These are phyloP conservation scores for Zaprionus obscuricornis DNA, from an alignment of 2,888 invertebrate genomes.

Conservation along the genomic window DNA sequence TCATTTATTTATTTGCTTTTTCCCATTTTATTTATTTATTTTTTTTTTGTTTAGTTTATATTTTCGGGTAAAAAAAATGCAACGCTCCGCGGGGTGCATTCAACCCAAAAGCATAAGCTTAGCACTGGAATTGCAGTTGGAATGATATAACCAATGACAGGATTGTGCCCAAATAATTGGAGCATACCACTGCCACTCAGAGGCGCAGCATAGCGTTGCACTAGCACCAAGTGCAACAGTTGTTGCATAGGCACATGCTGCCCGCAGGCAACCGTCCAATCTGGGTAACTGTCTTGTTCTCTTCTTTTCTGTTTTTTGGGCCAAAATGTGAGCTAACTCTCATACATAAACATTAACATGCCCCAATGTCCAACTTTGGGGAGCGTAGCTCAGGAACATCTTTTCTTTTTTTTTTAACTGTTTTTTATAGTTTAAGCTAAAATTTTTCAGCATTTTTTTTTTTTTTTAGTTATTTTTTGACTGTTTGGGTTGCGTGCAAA, in stretches of 20 bases:
- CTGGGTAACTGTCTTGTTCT: conserved; percentile 59
- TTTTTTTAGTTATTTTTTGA: conserved; percentile 43
- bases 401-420: conserved; percentile 37
- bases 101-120: conserved; percentile 35
- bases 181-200: conserved; percentile 73
- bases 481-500: conserved; percentile 72
- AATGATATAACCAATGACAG: conserved; percentile 71
- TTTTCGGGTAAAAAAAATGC: conserved; percentile 13
- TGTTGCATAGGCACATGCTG: conserved; percentile 18
- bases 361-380: conserved; percentile 55
- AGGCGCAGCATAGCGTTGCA: conserved; percentile 63
- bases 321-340: conserved; percentile 66
- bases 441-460: conserved; percentile 1
- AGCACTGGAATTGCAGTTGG: background rate
- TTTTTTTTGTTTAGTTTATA: too few relatives aligned
- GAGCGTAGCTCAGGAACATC: conserved; percentile 37
- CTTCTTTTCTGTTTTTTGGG: conserved; percentile 18
- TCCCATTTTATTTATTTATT: too few relatives aligned
- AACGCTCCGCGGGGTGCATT: conserved; percentile 55
- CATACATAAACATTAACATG: conserved; percentile 71
- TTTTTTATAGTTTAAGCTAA: conserved; percentile 27
- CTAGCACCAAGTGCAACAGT: conserved; percentile 39
- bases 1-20: too few relatives aligned
- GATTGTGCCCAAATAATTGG: conserved; percentile 63
- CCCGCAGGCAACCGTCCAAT: conserved; percentile 31